phyloP scores from a whole-genome alignment of 2,113 vertebrate species.

The Labrus mixtus region DNA sequence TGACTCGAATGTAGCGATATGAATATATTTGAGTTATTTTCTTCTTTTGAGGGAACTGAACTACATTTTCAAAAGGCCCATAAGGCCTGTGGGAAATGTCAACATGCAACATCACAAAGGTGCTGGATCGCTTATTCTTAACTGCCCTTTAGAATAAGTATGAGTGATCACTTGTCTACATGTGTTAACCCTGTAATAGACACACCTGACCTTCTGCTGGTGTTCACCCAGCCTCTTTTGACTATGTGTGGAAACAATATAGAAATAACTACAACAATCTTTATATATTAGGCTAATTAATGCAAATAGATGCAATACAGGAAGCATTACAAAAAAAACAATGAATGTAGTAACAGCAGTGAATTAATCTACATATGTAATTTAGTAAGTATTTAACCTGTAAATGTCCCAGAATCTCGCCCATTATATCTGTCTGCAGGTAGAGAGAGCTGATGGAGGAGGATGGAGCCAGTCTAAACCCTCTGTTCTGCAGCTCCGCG shows the following conservation, averaged over 20 bases:
- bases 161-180: not conserved
- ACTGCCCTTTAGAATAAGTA: constrained; percentile 2
- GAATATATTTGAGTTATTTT: not conserved
- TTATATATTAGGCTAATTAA: not conserved
- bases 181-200: not conserved
- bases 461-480: constrained; percentile 49
- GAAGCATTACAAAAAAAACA: not conserved
- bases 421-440: constrained; percentile 25
- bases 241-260: not conserved
- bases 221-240: not conserved
- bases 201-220: not conserved
- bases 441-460: constrained; percentile 25
- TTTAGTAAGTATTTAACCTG: constrained; percentile 1
- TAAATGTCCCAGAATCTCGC: constrained; percentile 20
- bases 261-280: not conserved
- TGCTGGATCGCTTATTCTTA: not conserved
- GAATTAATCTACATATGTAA: not conserved
- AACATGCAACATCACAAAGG: not conserved
- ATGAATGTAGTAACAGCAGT: not conserved
- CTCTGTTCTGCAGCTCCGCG: constrained; percentile 47
- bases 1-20: not conserved
- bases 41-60: not conserved
- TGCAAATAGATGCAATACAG: not conserved
- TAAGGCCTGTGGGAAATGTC: constrained; percentile 3
- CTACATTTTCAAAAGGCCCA: not conserved